A percentile compares a stretch with the other conserved stretches of the same genome.
Evolutionary conservation across 1,140 invertebrate genomes (phyloP).

Genomic region (Teleopsis dalmanni): DNA sequence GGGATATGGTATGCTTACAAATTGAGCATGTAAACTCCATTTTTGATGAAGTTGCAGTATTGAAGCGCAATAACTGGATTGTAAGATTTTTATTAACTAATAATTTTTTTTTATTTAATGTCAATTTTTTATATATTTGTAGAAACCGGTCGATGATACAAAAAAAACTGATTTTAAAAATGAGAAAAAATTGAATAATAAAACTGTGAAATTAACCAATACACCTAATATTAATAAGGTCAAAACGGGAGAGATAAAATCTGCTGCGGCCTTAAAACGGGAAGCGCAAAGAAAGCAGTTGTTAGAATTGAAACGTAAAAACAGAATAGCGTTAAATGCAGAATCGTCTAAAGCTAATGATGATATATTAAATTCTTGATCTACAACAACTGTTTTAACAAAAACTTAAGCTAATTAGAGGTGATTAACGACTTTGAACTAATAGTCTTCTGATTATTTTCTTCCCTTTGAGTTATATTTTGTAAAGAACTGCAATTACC

Average conservation of each 20-base stretch:
- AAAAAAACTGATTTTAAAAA: neutral
- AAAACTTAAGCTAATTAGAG: neutral
- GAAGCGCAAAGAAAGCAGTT: constrained; percentile 74
- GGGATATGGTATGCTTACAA: constrained; percentile 94
- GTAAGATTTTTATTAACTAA: constrained; percentile 12
- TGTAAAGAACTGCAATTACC: no score
- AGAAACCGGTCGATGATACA: constrained; percentile 4
- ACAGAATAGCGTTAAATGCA: constrained; percentile 51
- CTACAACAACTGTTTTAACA: no score
- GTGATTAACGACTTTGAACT: no score
- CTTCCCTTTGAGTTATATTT: no score
- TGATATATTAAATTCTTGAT: no score
- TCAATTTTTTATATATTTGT: neutral
- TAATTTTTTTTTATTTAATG: neutral
- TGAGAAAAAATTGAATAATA: constrained; percentile 4
- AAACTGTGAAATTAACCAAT: constrained; percentile 15
- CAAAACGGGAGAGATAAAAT: constrained; percentile 3
- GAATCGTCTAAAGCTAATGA: constrained; percentile 14
- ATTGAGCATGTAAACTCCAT: constrained; percentile 69
- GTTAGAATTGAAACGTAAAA: constrained; percentile 64
- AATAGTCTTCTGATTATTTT: no score
- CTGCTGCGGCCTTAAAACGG: constrained; percentile 51
- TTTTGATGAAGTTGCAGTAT: constrained; percentile 65
- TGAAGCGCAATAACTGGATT: constrained; percentile 66
- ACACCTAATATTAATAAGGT: constrained; percentile 14